A percentile compares a stretch with the other conserved stretches of the same genome.
Conservation (phyloP, 2,888 invertebrate genomes). For the Hoplodrina blanda region DNA sequence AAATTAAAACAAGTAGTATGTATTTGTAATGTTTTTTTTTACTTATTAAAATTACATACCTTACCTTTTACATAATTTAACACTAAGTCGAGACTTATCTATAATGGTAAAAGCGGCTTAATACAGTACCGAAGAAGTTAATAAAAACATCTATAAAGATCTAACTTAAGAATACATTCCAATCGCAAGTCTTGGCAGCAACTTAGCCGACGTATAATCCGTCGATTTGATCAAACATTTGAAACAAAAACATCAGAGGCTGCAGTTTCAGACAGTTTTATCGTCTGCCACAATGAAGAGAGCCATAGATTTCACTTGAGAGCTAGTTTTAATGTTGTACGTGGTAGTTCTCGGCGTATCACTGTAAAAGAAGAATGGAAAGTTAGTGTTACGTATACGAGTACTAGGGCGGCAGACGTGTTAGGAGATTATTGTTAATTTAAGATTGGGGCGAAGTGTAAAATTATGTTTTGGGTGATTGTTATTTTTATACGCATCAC, state of each 20-base stretch:
- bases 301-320: constrained; percentile 52
- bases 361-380: constrained; percentile 32
- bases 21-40: no score
- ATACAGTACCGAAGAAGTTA: no score
- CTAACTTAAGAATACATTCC: constrained; percentile 4
- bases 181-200: constrained; percentile 20
- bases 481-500: background rate
- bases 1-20: no score
- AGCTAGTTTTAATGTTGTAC: constrained; percentile 54
- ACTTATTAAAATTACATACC: no score
- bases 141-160: background rate
- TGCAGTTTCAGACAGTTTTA: constrained; percentile 56
- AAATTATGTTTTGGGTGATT: background rate
- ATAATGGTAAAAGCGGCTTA: no score
- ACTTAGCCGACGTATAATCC: constrained; percentile 26
- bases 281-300: constrained; percentile 45
- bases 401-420: constrained; percentile 35
- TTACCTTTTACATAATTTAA: no score
- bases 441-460: background rate
- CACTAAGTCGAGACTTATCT: no score
- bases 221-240: constrained; percentile 45
- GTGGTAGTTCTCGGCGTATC: constrained; percentile 24
- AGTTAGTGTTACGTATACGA: constrained; percentile 13
- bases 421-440: background rate
- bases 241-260: constrained; percentile 49